Percentiles rank a stretch among this genome's conserved stretches.
Conservation (phyloP, 1,140 invertebrate genomes). For the Thalassaphorura encarpata region DNA sequence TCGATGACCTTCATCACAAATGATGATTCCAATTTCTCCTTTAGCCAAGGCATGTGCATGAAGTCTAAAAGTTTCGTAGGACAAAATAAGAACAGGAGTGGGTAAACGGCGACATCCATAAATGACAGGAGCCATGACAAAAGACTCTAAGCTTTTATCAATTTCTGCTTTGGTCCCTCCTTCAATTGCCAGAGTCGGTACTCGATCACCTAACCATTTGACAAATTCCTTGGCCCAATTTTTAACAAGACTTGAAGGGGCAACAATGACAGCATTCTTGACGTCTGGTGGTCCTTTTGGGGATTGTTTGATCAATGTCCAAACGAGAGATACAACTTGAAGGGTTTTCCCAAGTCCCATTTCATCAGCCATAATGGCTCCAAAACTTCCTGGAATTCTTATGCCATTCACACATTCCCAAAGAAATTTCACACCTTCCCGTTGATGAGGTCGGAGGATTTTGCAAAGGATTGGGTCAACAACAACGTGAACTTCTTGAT, state of each 20-base stretch:
- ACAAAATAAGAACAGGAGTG: constrained; percentile 91
- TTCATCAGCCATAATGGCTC: constrained; percentile 99
- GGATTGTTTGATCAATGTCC: constrained; percentile 84
- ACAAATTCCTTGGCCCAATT: constrained; percentile 99
- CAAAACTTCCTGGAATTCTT: constrained; percentile 75
- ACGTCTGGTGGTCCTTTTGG: constrained; percentile 41
- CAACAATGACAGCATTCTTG: constrained; percentile 87
- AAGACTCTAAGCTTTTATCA: constrained; percentile 67
- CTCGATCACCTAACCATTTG: constrained; percentile 84
- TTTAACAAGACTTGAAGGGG: constrained; percentile 93
- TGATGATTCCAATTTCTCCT: constrained; percentile 84
- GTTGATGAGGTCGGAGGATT: constrained; percentile 91
- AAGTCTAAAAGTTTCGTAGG: constrained; percentile 96
- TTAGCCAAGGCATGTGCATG: constrained; percentile 79
- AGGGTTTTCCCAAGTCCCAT: constrained; percentile 96
- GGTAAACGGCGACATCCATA: constrained; percentile 50
- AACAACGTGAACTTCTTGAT: constrained; percentile 75
- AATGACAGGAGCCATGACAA: constrained; percentile 45
- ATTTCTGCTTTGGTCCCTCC: constrained; percentile 81
- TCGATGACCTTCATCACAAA: constrained; percentile 95
- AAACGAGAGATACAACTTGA: constrained; percentile 93
- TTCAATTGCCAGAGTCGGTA: constrained; percentile 81
- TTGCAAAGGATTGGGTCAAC: constrained; percentile 86
- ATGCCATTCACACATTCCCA: constrained; percentile 96
- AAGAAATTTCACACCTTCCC: constrained; percentile 99